These are phyloP conservation scores for Misgurnus mizolepis DNA, from an alignment of 2,113 vertebrate genomes.

Conservation along the genomic window DNA sequence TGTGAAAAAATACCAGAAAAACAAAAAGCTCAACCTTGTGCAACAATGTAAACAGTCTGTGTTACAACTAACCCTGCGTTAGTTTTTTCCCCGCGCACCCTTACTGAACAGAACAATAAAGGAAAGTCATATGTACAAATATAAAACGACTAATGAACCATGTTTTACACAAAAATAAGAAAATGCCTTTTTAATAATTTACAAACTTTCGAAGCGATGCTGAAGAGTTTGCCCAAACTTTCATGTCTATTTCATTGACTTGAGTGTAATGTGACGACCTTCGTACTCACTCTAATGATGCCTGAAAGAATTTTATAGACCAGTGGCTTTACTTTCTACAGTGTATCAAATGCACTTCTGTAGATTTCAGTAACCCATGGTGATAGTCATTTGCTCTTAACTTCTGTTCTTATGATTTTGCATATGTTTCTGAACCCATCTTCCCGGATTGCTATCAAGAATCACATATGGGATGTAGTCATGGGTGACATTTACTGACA, in stretches of 20 bases:
- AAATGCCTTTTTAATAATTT: background rate
- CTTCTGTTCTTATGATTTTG: background rate
- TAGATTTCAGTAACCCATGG: background rate
- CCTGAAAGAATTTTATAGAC: background rate
- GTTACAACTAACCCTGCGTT: too few relatives aligned
- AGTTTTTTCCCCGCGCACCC: too few relatives aligned
- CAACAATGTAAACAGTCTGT: too few relatives aligned
- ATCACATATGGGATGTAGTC: conserved; percentile 9
- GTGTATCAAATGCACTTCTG: background rate
- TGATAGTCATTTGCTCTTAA: background rate
- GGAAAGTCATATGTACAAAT: too few relatives aligned
- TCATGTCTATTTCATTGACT: background rate
- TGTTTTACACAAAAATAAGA: background rate
- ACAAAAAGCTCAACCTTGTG: too few relatives aligned
- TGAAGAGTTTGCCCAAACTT: background rate
- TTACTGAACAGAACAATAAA: too few relatives aligned
- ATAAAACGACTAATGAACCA: too few relatives aligned
- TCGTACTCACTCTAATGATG: background rate
- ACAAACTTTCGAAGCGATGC: background rate
- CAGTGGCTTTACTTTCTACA: too few relatives aligned
- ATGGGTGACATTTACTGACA: conserved; percentile 55
- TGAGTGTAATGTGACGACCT: background rate
- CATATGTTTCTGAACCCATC: background rate
- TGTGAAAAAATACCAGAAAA: too few relatives aligned
- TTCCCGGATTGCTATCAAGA: conserved; percentile 13